These are phyloP conservation scores for Thunnus maccoyii DNA, from an alignment of 2,113 vertebrate genomes.

Conservation along the genomic window DNA sequence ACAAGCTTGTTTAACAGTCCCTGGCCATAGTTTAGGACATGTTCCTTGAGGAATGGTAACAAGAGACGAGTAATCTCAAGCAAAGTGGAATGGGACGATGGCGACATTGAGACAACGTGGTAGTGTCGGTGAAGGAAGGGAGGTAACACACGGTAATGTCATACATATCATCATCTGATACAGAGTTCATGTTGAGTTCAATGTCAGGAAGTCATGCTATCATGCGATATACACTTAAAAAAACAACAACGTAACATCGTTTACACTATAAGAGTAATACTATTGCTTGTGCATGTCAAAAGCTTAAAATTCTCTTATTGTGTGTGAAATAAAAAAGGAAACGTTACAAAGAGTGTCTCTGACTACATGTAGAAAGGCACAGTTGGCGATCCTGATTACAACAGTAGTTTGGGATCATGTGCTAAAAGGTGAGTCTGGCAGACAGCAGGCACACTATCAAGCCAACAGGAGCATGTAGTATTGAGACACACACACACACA, in stretches of 20 bases:
- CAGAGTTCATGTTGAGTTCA: conserved; percentile 18
- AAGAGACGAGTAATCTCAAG: conserved; percentile 14
- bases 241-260: conserved; percentile 47
- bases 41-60: conserved; percentile 1
- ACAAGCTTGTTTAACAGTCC: background rate
- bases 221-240: conserved; percentile 43
- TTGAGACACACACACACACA: conserved; percentile 17
- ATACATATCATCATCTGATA: conserved; percentile 31
- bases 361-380: conserved; percentile 80
- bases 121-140: conserved; percentile 22
- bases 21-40: background rate
- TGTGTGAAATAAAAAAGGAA: conserved; percentile 38
- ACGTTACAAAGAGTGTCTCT: conserved; percentile 54
- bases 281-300: conserved; percentile 68
- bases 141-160: conserved; percentile 19
- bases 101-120: background rate
- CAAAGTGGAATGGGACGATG: conserved; percentile 8
- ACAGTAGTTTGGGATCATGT: conserved; percentile 66
- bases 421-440: conserved; percentile 45
- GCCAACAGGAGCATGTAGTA: conserved; percentile 37
- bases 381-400: conserved; percentile 77
- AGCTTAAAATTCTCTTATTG: conserved; percentile 65
- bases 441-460: conserved; percentile 56
- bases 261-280: conserved; percentile 70
- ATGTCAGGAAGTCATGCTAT: conserved; percentile 58